These are phyloP conservation scores for Caenorhabditis imperialis DNA, from an alignment of 2,888 invertebrate species.

Conservation along the genomic window DNA sequence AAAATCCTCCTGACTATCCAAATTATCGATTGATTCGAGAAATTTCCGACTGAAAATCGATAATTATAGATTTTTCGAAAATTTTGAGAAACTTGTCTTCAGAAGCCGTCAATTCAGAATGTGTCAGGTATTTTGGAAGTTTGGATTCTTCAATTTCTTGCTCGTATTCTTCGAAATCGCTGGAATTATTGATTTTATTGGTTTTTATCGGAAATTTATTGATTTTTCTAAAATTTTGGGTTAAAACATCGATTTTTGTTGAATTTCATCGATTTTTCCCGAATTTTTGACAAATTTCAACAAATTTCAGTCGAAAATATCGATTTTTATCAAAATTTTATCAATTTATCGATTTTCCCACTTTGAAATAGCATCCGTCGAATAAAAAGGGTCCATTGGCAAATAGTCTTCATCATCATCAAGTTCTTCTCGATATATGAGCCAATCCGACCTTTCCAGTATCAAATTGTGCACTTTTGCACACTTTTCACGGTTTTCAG, in stretches of 20 bases:
- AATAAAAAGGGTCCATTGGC: slow-evolving; percentile 23
- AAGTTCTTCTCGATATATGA: slow-evolving; percentile 28
- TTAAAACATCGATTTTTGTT: too few relatives aligned
- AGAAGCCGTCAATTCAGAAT: background rate
- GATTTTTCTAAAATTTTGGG: too few relatives aligned
- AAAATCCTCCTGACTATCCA: background rate
- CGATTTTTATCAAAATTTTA: too few relatives aligned
- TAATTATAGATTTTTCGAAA: background rate
- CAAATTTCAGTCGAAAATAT: too few relatives aligned
- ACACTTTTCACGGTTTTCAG: background rate
- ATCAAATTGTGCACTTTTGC: slow-evolving; percentile 27
- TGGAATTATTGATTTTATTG: too few relatives aligned
- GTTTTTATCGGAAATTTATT: too few relatives aligned
- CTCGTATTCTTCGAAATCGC: slow-evolving; percentile 32
- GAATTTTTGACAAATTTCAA: too few relatives aligned
- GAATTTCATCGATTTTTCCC: too few relatives aligned
- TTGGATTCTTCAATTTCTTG: slow-evolving; percentile 13
- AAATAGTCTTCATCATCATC: slow-evolving; percentile 29
- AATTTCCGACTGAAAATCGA: too few relatives aligned
- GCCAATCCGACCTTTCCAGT: slow-evolving; percentile 33
- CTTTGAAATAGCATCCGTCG: slow-evolving; percentile 19
- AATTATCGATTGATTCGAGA: background rate
- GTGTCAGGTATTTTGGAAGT: background rate
- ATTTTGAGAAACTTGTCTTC: background rate
- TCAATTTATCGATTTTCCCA: too few relatives aligned